Conservation (phyloP, 35 echinoderm and acorn worm species). For the Nesometra sesokonis region DNA sequence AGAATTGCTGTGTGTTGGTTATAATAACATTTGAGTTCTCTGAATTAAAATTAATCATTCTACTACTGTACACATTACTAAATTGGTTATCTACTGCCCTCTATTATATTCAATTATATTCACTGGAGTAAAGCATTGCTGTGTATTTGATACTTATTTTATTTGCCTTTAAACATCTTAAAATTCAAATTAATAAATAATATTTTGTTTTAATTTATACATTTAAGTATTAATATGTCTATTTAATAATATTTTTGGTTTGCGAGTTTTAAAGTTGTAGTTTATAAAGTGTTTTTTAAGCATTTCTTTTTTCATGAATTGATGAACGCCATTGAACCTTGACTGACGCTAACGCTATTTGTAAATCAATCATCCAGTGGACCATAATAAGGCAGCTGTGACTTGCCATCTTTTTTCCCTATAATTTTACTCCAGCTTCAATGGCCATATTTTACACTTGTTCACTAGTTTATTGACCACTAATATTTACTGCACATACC, state of each 20-base stretch:
- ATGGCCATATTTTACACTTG: background rate
- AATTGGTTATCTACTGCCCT: background rate
- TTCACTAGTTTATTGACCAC: no score
- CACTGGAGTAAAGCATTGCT: background rate
- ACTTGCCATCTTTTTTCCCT: background rate
- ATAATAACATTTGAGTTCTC: no score
- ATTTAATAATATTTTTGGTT: background rate
- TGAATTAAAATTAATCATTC: no score
- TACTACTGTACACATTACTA: background rate
- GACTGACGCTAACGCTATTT: background rate
- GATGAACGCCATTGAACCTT: background rate
- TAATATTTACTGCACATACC: no score
- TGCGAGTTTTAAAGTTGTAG: no score
- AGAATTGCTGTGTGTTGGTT: no score
- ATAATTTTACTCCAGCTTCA: background rate
- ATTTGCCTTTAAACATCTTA: background rate
- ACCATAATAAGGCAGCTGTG: background rate
- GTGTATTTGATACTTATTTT: background rate
- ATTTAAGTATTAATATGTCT: background rate
- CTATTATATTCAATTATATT: background rate
- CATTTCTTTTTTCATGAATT: background rate
- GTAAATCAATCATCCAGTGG: background rate
- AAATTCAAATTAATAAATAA: no score
- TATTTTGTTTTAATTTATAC: no score
- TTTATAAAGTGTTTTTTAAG: background rate